These are phyloP conservation scores for Collichthys lucidus DNA, from an alignment of 2,113 vertebrate species.

Conservation along the genomic window DNA sequence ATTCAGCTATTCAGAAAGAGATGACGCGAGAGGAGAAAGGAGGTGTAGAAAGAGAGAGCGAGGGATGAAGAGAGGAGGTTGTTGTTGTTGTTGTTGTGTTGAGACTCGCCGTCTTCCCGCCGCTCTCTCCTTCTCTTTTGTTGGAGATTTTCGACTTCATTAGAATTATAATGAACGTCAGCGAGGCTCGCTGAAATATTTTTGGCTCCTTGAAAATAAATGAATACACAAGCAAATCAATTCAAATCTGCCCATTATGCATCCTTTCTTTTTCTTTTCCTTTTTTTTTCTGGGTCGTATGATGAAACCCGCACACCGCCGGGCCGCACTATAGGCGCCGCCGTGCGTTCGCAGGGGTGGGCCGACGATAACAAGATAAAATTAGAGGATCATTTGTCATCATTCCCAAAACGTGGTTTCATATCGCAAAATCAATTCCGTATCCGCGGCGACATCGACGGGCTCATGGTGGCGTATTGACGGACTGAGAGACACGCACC, in stretches of 20 bases:
- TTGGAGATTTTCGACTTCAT: constrained; percentile 72
- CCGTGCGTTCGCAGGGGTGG: background rate
- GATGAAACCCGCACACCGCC: constrained; percentile 54
- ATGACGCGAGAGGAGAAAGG: constrained; percentile 12
- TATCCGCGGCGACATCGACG: constrained; percentile 14
- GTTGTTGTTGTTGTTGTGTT: constrained; percentile 51
- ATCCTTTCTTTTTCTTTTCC: background rate
- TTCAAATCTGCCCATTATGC: constrained; percentile 66
- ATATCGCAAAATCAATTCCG: constrained; percentile 56
- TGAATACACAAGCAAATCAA: constrained; percentile 69
- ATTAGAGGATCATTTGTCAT: constrained; percentile 66
- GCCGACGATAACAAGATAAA: constrained; percentile 38
- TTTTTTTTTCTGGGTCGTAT: constrained; percentile 58
- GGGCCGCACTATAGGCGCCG: constrained; percentile 30
- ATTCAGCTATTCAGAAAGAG: constrained; percentile 31
- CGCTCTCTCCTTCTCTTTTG: constrained; percentile 64
- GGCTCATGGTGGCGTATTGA: constrained; percentile 33
- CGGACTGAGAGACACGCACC: constrained; percentile 26
- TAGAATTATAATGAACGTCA: constrained; percentile 80
- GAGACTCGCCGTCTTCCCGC: constrained; percentile 59
- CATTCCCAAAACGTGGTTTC: constrained; percentile 17
- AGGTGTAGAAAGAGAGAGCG: background rate
- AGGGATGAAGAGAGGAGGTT: constrained; percentile 23
- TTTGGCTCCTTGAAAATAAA: constrained; percentile 70
- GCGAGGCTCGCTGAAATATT: constrained; percentile 68